Percentiles rank a stretch among this genome's conserved stretches.
Conservation (phyloP, 2,113 vertebrate genomes). For the Sporophila hypoxantha region DNA sequence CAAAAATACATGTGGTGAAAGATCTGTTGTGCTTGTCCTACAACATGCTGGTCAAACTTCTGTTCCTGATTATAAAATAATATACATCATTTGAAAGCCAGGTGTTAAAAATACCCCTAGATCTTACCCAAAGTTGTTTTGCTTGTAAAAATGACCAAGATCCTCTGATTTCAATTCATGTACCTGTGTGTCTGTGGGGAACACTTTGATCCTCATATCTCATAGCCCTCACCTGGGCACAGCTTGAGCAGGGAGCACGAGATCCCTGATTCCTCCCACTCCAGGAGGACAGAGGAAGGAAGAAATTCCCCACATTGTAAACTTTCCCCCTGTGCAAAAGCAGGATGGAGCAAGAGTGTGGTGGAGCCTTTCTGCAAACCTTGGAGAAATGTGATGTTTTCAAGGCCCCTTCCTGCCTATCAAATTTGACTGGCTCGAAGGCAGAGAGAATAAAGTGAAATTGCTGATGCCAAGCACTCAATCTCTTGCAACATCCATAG, state of each 20-base stretch:
- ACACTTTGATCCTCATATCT: background rate
- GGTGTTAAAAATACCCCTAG: background rate
- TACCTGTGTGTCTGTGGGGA: background rate
- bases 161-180: background rate
- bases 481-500: background rate
- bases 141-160: background rate
- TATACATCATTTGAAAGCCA: background rate
- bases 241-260: accelerated
- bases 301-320: background rate
- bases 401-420: background rate
- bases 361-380: background rate
- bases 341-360: background rate
- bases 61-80: conserved; percentile 36
- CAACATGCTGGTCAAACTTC: background rate
- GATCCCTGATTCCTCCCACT: background rate
- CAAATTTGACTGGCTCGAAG: background rate
- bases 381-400: background rate
- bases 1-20: conserved; percentile 26
- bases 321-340: background rate
- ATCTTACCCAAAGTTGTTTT: background rate
- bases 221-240: background rate
- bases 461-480: background rate
- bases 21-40: background rate
- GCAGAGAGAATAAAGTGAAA: background rate
- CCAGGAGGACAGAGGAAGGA: background rate